Evolutionary conservation across 2,113 vertebrate species (phyloP), one percentile per base, ranked within the genome.

Genomic region (Enhydra lutris): DNA sequence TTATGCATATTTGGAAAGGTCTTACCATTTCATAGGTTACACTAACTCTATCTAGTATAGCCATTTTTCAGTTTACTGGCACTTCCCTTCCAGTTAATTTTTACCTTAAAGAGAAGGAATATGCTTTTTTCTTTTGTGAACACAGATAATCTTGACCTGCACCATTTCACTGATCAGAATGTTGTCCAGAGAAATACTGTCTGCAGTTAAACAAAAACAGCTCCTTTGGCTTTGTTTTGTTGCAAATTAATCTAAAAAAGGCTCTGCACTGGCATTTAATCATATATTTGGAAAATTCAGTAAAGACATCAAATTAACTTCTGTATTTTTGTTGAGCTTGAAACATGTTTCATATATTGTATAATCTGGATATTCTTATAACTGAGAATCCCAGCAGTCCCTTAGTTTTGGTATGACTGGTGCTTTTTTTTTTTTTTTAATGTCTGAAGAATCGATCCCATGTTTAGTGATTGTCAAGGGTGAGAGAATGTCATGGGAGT

Each of bases 381-480:
- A 39, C 0, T 4, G 71, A 71, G 29, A 36, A 10, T 31, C 3
- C 8, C 45, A 45, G 1, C 1, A 20, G 26, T 81, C 12, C 9
- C 29, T 85, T 69, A 50, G 34, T 47, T 89, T 39, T 36, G 1
- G 1, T 69, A 82, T 47, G 4, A 52, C 21, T 63, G 15, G 1
- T 4, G 6, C 5, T 14, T 9, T 39, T 14, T 76, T 39, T 73
- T 76, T 14, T 9, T 39, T 57, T 29, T 26, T 59, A 45, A 78
- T 50, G 0, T 50, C 42, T 57, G 59, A 65, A 69, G 1, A 96
- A 47, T 45, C 4, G 3, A 6, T 79, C 8, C 17, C 34, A 47
- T 18, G 12, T 79, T 71, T 86, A 21, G 21, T 29, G 9, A 45
- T 85, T 39, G 2, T 79, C 20, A 79, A 65, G 23, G 3, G 47